These are phyloP conservation scores for Ranitomeya variabilis DNA, from an alignment of 2,113 vertebrate species.

Conservation along the genomic window DNA sequence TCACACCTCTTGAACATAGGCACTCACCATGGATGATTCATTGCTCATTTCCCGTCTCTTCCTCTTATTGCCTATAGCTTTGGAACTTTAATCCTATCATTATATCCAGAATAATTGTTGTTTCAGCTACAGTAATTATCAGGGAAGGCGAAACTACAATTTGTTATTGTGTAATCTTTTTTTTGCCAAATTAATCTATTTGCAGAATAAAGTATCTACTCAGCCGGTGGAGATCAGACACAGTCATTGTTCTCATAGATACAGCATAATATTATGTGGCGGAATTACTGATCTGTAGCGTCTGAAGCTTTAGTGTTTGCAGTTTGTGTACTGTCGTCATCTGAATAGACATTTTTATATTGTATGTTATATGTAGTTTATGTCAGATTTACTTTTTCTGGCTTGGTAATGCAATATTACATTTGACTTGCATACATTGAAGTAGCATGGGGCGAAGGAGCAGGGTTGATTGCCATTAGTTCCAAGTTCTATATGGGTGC, in stretches of 20 bases:
- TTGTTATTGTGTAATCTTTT: background rate
- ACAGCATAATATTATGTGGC: background rate
- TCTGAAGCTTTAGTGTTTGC: background rate
- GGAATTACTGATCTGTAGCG: background rate
- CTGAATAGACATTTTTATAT: background rate
- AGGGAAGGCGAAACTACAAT: conserved; percentile 24
- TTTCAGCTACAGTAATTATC: background rate
- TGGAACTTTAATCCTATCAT: conserved; percentile 18
- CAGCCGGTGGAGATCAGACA: background rate
- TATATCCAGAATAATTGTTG: conserved; percentile 20
- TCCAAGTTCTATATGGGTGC: no score
- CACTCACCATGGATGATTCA: background rate
- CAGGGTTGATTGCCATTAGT: no score
- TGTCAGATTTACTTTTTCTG: no score
- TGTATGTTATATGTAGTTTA: no score
- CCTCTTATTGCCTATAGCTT: background rate
- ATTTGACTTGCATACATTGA: background rate
- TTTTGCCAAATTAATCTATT: conserved; percentile 17
- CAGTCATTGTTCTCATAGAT: background rate
- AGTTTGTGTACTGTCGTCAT: background rate
- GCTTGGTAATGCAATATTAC: background rate
- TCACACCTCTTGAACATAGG: background rate
- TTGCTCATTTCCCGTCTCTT: background rate
- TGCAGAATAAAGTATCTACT: background rate
- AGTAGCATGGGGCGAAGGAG: no score